Conservation (phyloP, 2,888 invertebrate genomes). For the Andrena fulva region DNA sequence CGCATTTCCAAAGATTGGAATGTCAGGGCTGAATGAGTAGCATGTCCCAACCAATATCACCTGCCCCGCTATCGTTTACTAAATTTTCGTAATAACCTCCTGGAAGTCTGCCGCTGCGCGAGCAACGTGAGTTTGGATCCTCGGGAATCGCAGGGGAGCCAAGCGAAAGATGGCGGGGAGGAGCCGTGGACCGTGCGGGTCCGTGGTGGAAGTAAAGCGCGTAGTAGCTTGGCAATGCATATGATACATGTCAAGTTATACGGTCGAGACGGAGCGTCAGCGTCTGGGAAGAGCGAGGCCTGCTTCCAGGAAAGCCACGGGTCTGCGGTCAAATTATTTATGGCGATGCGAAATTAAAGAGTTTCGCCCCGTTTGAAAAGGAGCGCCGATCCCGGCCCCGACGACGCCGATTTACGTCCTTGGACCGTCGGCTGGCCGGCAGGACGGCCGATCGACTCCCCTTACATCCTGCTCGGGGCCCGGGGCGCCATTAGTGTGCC, state of each 20-base stretch:
- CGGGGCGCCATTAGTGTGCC: not conserved
- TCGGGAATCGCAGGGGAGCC: not conserved
- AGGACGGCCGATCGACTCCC: conserved; percentile 54
- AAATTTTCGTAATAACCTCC: no score
- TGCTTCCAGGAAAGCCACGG: conserved; percentile 81
- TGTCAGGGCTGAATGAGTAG: no score
- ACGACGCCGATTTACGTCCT: conserved; percentile 80
- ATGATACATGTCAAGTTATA: conserved; percentile 58
- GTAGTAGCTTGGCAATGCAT: conserved; percentile 42
- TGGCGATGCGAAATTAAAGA: conserved; percentile 84
- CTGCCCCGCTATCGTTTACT: no score
- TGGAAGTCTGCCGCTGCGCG: no score
- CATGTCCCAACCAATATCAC: no score
- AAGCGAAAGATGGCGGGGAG: not conserved
- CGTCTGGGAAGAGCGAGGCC: conserved; percentile 65
- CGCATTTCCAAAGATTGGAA: no score
- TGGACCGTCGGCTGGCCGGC: conserved; percentile 61
- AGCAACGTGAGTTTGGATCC: not conserved
- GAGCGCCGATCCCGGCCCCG: conserved; percentile 75
- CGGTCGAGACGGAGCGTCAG: conserved; percentile 56
- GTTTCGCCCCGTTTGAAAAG: conserved; percentile 80
- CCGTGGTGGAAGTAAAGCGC: conserved; percentile 28
- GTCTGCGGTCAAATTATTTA: conserved; percentile 84
- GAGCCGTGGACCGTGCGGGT: not conserved
- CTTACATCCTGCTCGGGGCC: conserved; percentile 46